phyloP scores from a whole-genome alignment of 2,113 vertebrate genomes.

The Agapornis roseicollis region DNA sequence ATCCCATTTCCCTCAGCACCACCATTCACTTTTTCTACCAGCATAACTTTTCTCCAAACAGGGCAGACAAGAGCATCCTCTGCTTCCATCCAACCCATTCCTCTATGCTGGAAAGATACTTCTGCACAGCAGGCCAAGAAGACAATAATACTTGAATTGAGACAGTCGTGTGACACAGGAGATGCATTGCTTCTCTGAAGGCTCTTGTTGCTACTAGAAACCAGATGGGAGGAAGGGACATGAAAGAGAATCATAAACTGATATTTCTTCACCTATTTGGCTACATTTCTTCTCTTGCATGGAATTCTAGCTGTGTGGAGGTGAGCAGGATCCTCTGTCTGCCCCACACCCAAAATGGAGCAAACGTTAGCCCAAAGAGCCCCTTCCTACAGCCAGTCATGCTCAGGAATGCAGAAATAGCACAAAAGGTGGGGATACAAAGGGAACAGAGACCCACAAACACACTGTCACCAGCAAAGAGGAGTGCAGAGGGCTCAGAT shows the following conservation, averaged over 20 bases:
- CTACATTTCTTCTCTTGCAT: not conserved
- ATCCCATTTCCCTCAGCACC: not conserved
- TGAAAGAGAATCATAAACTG: not conserved
- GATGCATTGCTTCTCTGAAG: slow-evolving; percentile 19
- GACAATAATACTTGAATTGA: not conserved
- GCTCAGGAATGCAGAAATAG: not conserved
- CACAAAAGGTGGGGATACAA: not conserved
- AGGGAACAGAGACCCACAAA: not conserved
- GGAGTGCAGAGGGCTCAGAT: not conserved
- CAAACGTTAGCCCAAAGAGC: not conserved
- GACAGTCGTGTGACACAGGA: not conserved
- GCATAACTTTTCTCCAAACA: not conserved
- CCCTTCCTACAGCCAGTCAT: not conserved
- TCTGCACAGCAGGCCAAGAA: not conserved
- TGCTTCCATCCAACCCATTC: not conserved
- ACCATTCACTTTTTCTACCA: not conserved
- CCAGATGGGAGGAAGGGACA: not conserved
- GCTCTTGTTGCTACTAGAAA: slow-evolving; percentile 66
- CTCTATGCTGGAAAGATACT: not conserved
- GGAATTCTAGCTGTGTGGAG: not conserved
- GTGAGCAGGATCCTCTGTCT: not conserved
- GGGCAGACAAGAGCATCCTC: not conserved
- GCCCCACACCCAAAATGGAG: not conserved
- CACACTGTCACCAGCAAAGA: not conserved
- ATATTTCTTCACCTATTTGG: not conserved